Percentiles rank a stretch among this genome's conserved stretches.
phyloP scores from a whole-genome alignment of 2,113 vertebrate species.

The Ciconia boyciana region DNA sequence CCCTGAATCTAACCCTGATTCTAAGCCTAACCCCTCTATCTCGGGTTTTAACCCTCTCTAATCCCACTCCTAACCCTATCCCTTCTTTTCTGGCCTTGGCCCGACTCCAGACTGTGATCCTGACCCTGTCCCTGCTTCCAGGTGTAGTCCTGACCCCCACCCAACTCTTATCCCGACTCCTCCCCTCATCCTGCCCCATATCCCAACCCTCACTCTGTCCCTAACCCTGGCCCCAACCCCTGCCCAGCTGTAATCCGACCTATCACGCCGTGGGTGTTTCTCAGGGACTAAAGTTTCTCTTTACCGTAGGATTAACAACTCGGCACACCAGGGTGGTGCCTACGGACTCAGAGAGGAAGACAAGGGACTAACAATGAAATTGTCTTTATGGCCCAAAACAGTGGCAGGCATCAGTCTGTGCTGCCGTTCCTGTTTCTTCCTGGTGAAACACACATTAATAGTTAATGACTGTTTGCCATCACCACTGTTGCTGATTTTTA shows the following conservation, averaged over 20 bases:
- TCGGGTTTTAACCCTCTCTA: neutral
- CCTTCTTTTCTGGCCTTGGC: too few species aligned
- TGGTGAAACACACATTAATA: neutral
- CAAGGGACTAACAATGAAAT: too few species aligned
- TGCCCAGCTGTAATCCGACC: neutral
- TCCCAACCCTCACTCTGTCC: neutral
- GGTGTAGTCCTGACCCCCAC: too few species aligned
- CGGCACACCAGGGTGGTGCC: too few species aligned
- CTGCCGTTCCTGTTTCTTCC: fast-evolving
- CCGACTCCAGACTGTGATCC: too few species aligned
- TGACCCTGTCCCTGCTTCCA: neutral
- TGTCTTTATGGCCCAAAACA: neutral
- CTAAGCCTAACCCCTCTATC: too few species aligned
- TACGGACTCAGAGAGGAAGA: fast-evolving
- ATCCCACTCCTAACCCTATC: fast-evolving
- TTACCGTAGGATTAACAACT: fast-evolving
- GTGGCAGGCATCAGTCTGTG: neutral
- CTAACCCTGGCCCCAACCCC: neutral
- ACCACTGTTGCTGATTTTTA: neutral
- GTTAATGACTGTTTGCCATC: neutral
- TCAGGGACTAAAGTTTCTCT: neutral
- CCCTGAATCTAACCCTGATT: too few species aligned
- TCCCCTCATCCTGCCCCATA: too few species aligned
- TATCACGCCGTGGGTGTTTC: fast-evolving
- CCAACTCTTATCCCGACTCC: neutral